Percentiles rank a stretch among this genome's conserved stretches.
Conservation (phyloP, 2,888 invertebrate species). For the Eupithecia exiguata region DNA sequence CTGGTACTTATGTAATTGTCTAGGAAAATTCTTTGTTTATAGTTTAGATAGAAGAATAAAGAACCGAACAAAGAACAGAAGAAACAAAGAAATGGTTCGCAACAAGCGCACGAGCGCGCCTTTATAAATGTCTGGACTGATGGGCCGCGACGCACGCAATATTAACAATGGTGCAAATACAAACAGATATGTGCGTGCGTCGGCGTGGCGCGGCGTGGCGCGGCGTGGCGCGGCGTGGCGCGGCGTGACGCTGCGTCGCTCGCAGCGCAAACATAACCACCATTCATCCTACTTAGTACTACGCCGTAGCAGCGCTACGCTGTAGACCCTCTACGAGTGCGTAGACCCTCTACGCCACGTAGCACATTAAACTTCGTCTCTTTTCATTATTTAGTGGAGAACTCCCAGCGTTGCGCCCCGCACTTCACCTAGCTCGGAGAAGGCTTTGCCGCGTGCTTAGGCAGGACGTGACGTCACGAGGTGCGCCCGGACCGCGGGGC, state of each 20-base stretch:
- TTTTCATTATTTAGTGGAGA: neutral
- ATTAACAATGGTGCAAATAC: neutral
- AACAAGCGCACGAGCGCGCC: neutral
- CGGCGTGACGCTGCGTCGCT: too few relatives aligned
- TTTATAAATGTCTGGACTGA: neutral
- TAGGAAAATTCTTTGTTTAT: too few relatives aligned
- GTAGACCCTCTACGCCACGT: conserved; percentile 28
- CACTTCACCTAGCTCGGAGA: neutral
- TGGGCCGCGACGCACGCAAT: neutral
- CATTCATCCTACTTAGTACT: conserved; percentile 37
- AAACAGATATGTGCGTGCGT: conserved; percentile 3
- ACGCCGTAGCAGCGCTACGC: conserved; percentile 35
- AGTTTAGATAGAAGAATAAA: too few relatives aligned
- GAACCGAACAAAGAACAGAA: too few relatives aligned
- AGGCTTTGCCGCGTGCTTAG: neutral
- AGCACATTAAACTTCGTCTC: conserved; percentile 23
- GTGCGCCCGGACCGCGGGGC: neutral
- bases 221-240: too few relatives aligned
- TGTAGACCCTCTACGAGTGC: conserved; percentile 33
- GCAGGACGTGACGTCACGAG: neutral
- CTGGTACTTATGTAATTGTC: too few relatives aligned
- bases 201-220: too few relatives aligned
- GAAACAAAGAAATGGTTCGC: too few relatives aligned
- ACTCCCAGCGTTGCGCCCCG: neutral
- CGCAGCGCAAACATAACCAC: conserved; percentile 9